A percentile compares a stretch with the other conserved stretches of the same genome.
These are phyloP conservation scores for Rhagium mordax DNA, from an alignment of 2,888 invertebrate species.

Conservation along the genomic window DNA sequence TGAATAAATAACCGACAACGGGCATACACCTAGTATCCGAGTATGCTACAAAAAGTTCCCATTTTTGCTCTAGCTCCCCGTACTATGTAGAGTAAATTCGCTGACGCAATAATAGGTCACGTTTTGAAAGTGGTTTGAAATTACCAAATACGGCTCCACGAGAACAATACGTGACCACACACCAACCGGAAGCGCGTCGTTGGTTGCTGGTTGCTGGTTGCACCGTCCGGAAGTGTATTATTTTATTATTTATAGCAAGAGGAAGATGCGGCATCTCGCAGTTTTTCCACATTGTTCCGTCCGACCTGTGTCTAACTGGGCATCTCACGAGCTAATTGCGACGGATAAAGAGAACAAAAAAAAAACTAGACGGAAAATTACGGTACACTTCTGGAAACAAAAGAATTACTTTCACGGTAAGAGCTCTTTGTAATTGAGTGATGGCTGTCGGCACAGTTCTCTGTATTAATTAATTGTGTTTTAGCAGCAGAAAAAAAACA, in stretches of 20 bases:
- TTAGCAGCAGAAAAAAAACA: background rate
- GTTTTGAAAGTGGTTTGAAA: slow-evolving; percentile 15
- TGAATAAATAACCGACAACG: no score
- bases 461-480: background rate
- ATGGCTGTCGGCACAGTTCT: background rate
- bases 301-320: background rate
- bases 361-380: background rate
- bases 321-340: slow-evolving; percentile 2
- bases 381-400: slow-evolving; percentile 10
- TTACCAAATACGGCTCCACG: background rate
- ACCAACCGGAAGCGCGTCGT: slow-evolving; percentile 14
- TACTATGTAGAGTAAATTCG: background rate
- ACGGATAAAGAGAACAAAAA: background rate
- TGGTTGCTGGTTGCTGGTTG: background rate
- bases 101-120: slow-evolving; percentile 16
- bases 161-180: slow-evolving; percentile 27
- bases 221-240: slow-evolving; percentile 10
- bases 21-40: no score
- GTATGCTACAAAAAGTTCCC: no score
- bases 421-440: background rate
- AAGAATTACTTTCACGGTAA: slow-evolving; percentile 6
- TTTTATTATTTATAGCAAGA: slow-evolving; percentile 3
- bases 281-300: slow-evolving; percentile 9
- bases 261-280: slow-evolving; percentile 11
- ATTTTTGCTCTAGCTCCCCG: background rate